Base-by-base conservation (phyloP, 2,113 vertebrate species). In the Toxotes jaculatrix region DNA sequence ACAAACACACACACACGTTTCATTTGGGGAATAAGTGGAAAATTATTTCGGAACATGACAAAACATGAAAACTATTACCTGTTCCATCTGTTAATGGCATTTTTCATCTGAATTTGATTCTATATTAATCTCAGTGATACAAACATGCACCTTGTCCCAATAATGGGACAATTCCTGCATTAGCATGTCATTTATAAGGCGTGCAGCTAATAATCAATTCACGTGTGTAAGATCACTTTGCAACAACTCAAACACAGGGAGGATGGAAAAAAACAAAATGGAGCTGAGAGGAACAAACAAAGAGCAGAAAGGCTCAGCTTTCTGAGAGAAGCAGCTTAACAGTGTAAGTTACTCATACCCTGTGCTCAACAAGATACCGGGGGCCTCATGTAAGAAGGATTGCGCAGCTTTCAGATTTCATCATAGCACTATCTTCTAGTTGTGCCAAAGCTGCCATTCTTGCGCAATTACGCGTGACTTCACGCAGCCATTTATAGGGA, bases 1-100 rank as follows among this genome's bases (percentile, higher is more conserved):
- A n/a, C n/a, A 76, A 3, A 70, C 49, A 80, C 23, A 79, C 49
- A 80, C 23, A 79, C 38, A 45, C 23, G 42, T 36, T 59, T 32
- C 3, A 60, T 64, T 70, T 23, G 7, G 7, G 7, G 27, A 10
- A 53, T 3, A 82, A 60, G 5, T 34, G 19, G 19, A 62, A 55
- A 57, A 27, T 21, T 2, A 40, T 51, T 49, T 45, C 36, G 34
- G 11, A 73, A 57, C 11, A 42, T 12, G 40, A 12, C 12, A 27
- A 27, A 27, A 27, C 27, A 1, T 70, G 4, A 56, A 53, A 62
- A 32, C 6, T 31, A 34, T 62, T 45, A 45, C 27, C 49, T 11
- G 45, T 66, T 16, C 11, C 23, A 23, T 21, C 14, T 27, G 14
- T 17, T 55, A 43, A 43, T 13, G 42, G 11, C 12, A 43, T 6